Base-by-base conservation (phyloP, 1,140 invertebrate genomes). In the Tetramorium alpestre region DNA sequence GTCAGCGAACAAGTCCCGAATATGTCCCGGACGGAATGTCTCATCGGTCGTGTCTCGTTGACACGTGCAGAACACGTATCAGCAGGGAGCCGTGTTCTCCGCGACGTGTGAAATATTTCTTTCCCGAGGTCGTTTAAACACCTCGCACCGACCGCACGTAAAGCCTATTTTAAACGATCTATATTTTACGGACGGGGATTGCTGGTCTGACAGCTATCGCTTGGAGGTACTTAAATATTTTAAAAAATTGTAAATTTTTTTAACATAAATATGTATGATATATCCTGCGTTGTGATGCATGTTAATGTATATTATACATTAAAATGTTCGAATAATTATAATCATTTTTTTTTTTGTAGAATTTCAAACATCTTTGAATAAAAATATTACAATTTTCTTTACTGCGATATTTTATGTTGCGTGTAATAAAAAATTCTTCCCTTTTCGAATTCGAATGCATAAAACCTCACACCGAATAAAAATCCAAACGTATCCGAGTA, bases 51-150 rank as follows among this genome's bases (percentile, higher is more conserved):
- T 75, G 51, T 60, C 51, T 56, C n/a, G 76, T 65, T 64, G 44
- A 65, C 76, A 80, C 76, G 58, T 33, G 58, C 56, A 33, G 10
- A 44, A 51, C 60, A 67, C 75, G 25, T 49, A 51, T 80, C 60
- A 65, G 18, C 28, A 6, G 44, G 8, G 28, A 38, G 33, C 58
- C 51, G 72, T 56, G 51, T 70, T 70, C 44, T 25, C 11, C 16
- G 11, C 18, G 44, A 49, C 75, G 13, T 7, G 28, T 67, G 28
- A 80, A 80, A 80, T 67, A 80, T 80, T 67, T 80, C 60, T 67
- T 56, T 16, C 6, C 25, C 18, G 44, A 65, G 28, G 7, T 76
- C 33, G 60, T 28, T 22, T 33, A 3, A 3, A 51, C 25, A n/a
- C 18, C 11, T 11, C 4, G n/a, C 22, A 67, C n/a, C 13, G 28